phyloP scores from a whole-genome alignment of 2,888 invertebrate species.

The Sminthurinus aureus region DNA sequence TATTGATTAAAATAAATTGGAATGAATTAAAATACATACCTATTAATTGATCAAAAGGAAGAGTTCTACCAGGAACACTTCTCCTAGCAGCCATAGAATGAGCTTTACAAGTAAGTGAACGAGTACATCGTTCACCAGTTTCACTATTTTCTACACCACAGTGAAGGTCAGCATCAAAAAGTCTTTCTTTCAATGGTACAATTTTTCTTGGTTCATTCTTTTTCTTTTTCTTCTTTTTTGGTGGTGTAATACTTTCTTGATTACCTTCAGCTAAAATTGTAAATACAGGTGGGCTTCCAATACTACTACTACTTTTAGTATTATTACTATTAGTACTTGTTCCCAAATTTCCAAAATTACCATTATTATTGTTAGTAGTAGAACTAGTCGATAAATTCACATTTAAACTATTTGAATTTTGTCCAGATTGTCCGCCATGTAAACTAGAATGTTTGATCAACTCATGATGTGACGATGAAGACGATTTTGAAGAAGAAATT shows the following conservation, averaged over 20 bases:
- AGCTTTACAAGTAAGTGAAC: constrained; percentile 75
- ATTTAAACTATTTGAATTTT: neutral
- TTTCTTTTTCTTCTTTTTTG: constrained; percentile 57
- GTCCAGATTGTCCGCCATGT: neutral
- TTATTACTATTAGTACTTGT: neutral
- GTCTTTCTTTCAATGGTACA: constrained; percentile 66
- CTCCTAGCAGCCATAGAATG: constrained; percentile 74
- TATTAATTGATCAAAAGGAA: constrained; percentile 75
- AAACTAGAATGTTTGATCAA: neutral
- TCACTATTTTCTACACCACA: constrained; percentile 77
- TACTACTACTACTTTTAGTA: neutral
- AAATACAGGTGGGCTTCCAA: neutral
- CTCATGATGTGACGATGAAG: neutral
- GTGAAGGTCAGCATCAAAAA: constrained; percentile 83
- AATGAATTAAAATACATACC: no score
- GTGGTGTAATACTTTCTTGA: constrained; percentile 25
- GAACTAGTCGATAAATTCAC: neutral
- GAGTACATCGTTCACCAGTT: constrained; percentile 76
- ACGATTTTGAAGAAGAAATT: neutral
- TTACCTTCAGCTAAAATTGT: neutral
- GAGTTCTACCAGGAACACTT: constrained; percentile 74
- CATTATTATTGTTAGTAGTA: neutral
- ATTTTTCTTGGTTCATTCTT: constrained; percentile 62
- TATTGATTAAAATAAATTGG: no score
- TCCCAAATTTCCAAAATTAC: neutral